Percentiles rank a stretch among this genome's conserved stretches.
Evolutionary conservation across 2,113 vertebrate species (phyloP).

Genomic region (Anas platyrhynchos): DNA sequence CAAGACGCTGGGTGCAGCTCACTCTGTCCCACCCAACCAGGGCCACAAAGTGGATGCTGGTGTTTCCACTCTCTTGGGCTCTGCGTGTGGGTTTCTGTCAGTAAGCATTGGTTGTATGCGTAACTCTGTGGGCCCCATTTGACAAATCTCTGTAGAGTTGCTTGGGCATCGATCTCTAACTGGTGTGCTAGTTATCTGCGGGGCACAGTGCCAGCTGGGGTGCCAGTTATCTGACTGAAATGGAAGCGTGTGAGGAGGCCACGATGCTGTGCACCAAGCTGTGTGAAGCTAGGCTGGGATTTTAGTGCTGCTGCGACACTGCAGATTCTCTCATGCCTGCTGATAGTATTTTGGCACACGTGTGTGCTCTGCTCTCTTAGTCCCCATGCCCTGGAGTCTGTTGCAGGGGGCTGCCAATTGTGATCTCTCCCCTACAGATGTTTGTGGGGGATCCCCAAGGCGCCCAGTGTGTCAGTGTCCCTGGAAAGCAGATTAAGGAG

Average conservation of each 20-base stretch:
- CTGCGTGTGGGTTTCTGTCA: background rate
- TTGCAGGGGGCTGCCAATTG: background rate
- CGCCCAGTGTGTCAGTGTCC: background rate
- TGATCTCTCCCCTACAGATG: background rate
- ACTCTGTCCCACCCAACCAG: fast-evolving
- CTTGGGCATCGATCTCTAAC: background rate
- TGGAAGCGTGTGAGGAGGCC: fast-evolving
- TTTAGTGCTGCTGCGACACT: fast-evolving
- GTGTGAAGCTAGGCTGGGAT: background rate
- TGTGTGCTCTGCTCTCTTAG: background rate
- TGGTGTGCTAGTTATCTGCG: background rate
- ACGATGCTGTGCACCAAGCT: fast-evolving
- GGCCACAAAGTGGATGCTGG: background rate
- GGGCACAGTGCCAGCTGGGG: no score
- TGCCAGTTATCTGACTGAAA: background rate
- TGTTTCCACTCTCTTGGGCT: background rate
- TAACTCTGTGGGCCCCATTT: fast-evolving
- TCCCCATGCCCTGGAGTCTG: background rate
- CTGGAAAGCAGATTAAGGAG: slow-evolving; percentile 9
- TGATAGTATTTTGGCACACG: background rate
- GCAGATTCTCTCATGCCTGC: background rate
- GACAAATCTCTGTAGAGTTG: background rate
- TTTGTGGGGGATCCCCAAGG: background rate
- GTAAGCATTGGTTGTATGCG: background rate
- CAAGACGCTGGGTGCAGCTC: background rate